These are phyloP conservation scores for Leptura quadrifasciata DNA, from an alignment of 2,888 invertebrate genomes.

Conservation along the genomic window DNA sequence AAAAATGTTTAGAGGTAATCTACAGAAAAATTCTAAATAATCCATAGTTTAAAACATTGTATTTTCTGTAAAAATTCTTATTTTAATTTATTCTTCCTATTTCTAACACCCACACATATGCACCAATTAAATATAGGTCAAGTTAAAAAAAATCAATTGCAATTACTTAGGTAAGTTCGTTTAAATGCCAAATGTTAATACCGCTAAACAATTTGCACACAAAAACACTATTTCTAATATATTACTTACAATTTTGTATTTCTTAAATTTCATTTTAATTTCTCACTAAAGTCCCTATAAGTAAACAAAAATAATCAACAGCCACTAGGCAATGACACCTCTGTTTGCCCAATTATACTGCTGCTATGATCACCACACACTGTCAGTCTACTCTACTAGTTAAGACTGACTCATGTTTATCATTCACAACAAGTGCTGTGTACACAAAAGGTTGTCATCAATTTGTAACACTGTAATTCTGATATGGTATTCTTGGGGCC, in stretches of 20 bases:
- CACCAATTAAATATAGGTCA: not conserved
- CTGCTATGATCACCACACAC: not conserved
- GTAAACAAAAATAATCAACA: slow-evolving; percentile 1
- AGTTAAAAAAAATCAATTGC: not conserved
- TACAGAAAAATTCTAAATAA: too few relatives aligned
- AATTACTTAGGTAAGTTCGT: not conserved
- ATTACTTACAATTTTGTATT: slow-evolving; percentile 44
- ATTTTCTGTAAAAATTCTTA: too few relatives aligned
- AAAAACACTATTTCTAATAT: not conserved
- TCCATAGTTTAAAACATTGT: too few relatives aligned
- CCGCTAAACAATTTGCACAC: not conserved
- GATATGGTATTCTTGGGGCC: slow-evolving; percentile 45
- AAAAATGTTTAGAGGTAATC: too few relatives aligned
- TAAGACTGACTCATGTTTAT: slow-evolving; percentile 51
- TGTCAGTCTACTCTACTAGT: not conserved
- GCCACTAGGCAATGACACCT: not conserved
- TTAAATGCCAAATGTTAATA: not conserved
- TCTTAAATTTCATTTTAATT: slow-evolving; percentile 47
- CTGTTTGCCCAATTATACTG: not conserved
- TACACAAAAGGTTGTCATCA: slow-evolving; percentile 44
- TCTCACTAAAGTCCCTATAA: not conserved
- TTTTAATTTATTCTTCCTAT: not conserved
- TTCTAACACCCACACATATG: not conserved
- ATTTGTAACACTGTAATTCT: slow-evolving; percentile 35
- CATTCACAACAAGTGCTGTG: slow-evolving; percentile 35